A percentile compares a stretch with the other conserved stretches of the same genome.
Evolutionary conservation across 2,888 invertebrate species (phyloP).

Genomic region (Nycteola revayana): DNA sequence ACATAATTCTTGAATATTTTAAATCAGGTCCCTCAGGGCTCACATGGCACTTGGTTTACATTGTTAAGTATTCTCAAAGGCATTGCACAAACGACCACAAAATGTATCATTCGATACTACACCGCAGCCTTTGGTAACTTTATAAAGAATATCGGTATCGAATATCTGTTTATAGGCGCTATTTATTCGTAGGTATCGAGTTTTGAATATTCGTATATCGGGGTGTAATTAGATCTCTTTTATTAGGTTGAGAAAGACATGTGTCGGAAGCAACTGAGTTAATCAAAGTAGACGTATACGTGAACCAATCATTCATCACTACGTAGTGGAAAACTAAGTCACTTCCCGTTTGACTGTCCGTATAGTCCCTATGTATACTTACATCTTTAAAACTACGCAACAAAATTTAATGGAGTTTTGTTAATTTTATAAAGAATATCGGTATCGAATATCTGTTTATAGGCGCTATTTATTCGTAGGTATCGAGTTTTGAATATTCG

Average conservation of each 20-base stretch:
- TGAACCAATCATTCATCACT: too few relatives aligned
- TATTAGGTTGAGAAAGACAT: slow-evolving; percentile 16
- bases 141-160: slow-evolving; percentile 9
- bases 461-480: not conserved
- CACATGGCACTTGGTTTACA: too few relatives aligned
- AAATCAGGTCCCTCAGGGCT: too few relatives aligned
- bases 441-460: slow-evolving; percentile 8
- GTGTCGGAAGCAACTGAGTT: slow-evolving; percentile 16
- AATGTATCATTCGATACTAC: slow-evolving; percentile 11
- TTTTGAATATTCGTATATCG: slow-evolving; percentile 7
- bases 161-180: slow-evolving; percentile 1
- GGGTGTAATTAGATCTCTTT: slow-evolving; percentile 18
- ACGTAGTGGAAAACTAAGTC: too few relatives aligned
- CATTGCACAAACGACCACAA: slow-evolving; percentile 13
- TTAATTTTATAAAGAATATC: slow-evolving; percentile 8
- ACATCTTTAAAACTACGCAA: too few relatives aligned
- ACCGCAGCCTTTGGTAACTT: slow-evolving; percentile 5
- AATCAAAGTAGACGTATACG: too few relatives aligned
- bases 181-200: not conserved
- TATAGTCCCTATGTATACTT: too few relatives aligned
- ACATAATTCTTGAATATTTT: too few relatives aligned
- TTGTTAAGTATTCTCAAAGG: too few relatives aligned
- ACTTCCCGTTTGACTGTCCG: too few relatives aligned
- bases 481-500: slow-evolving; percentile 3
- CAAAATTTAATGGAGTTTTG: too few relatives aligned